A percentile compares a stretch with the other conserved stretches of the same genome.
phyloP scores from a whole-genome alignment of 2,113 vertebrate species.

The Sinocyclocheilus rhinocerous region DNA sequence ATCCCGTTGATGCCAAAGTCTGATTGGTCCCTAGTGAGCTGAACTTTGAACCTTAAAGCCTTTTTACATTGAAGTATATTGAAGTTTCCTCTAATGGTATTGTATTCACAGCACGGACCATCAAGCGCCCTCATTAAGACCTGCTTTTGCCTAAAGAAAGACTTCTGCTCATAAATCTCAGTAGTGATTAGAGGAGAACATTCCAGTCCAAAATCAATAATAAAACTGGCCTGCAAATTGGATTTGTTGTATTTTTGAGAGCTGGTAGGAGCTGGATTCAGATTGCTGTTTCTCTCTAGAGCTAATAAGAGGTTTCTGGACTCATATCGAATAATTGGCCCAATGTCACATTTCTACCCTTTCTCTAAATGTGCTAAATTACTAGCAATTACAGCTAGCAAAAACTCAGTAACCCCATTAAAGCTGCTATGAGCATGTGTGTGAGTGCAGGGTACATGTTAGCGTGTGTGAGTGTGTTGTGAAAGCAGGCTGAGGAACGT shows the following conservation, averaged over 20 bases:
- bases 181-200: slow-evolving; percentile 30
- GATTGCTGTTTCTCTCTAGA: not conserved
- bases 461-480: slow-evolving; percentile 21
- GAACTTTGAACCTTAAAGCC: slow-evolving; percentile 32
- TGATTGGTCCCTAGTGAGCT: slow-evolving; percentile 26
- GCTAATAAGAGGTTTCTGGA: slow-evolving; percentile 26
- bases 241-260: not conserved
- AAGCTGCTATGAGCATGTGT: slow-evolving; percentile 31
- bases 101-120: slow-evolving; percentile 8
- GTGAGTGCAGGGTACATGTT: not conserved
- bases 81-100: slow-evolving; percentile 3
- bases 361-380: slow-evolving; percentile 41
- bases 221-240: slow-evolving; percentile 5
- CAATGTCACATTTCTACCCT: slow-evolving; percentile 38
- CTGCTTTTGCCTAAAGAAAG: not conserved
- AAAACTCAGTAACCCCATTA: slow-evolving; percentile 20
- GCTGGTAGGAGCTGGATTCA: not conserved
- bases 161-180: slow-evolving; percentile 21
- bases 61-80: slow-evolving; percentile 4
- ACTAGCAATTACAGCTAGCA: slow-evolving; percentile 36
- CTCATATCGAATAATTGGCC: slow-evolving; percentile 35
- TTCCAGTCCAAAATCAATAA: slow-evolving; percentile 24
- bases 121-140: slow-evolving; percentile 21
- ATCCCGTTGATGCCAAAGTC: not conserved
- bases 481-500: slow-evolving; percentile 20